A percentile compares a stretch with the other conserved stretches of the same genome.
Conservation (phyloP, 2,113 vertebrate species). For the Melanerpes aurifrons region DNA sequence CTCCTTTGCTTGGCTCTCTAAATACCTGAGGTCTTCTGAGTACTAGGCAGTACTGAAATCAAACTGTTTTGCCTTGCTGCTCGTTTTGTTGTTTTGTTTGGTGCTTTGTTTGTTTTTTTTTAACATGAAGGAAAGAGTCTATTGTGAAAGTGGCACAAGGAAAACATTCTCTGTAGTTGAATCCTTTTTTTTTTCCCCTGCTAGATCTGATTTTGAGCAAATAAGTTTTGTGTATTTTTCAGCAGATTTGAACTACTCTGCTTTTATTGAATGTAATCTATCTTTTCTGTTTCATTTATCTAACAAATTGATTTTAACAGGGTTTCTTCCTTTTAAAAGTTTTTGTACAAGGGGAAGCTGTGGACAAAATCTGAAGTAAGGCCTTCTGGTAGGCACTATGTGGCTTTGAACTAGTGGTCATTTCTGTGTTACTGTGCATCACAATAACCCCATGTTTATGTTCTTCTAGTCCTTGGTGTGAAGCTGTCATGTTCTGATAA, state of each 20-base stretch:
- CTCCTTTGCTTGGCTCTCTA: background rate
- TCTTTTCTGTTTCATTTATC: background rate
- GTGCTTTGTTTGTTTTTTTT: too few relatives aligned
- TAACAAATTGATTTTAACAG: background rate
- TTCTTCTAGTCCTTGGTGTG: background rate
- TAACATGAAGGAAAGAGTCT: background rate
- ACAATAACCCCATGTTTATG: fast-evolving
- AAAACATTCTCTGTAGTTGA: background rate
- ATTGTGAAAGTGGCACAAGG: background rate
- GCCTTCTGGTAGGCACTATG: background rate
- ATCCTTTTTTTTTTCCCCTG: background rate
- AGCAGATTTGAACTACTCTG: background rate
- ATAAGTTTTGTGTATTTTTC: background rate
- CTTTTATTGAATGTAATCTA: background rate
- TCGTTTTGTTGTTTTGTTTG: background rate
- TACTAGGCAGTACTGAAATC: background rate
- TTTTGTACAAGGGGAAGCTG: background rate
- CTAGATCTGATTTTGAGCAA: background rate
- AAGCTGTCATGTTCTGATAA: background rate
- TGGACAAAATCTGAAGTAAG: background rate
- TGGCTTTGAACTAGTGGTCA: background rate
- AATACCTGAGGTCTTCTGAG: background rate
- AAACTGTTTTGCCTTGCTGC: background rate
- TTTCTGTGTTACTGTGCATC: background rate
- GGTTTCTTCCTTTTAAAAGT: background rate